A percentile compares a stretch with the other conserved stretches of the same genome.
Conservation (phyloP, 1,140 invertebrate genomes). For the Philopotamus ludificatus region DNA sequence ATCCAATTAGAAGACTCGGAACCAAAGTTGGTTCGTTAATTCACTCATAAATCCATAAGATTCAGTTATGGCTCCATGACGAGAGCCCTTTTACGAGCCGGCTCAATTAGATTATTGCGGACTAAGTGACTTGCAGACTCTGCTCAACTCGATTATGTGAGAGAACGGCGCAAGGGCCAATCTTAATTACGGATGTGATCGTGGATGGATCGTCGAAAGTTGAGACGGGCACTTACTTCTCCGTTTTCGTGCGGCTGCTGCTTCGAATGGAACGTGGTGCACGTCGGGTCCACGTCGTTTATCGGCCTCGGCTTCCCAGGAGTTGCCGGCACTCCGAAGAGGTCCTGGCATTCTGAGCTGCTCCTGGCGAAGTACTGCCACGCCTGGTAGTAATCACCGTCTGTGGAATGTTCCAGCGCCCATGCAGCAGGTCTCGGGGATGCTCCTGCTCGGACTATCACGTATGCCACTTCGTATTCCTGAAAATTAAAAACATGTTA, state of each 20-base stretch:
- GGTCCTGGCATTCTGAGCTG: slow-evolving; percentile 81
- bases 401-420: slow-evolving; percentile 79
- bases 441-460: slow-evolving; percentile 86
- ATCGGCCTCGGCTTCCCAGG: slow-evolving; percentile 71
- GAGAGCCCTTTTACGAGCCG: too few relatives aligned
- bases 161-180: too few relatives aligned
- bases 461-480: slow-evolving; percentile 89
- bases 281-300: slow-evolving; percentile 80
- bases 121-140: too few relatives aligned
- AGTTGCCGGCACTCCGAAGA: slow-evolving; percentile 71
- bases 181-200: too few relatives aligned
- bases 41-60: not conserved
- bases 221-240: slow-evolving; percentile 77
- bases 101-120: too few relatives aligned
- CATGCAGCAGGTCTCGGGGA: slow-evolving; percentile 88
- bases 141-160: too few relatives aligned
- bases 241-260: slow-evolving; percentile 81
- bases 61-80: too few relatives aligned
- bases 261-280: slow-evolving; percentile 83
- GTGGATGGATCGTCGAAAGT: too few relatives aligned
- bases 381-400: slow-evolving; percentile 66
- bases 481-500: slow-evolving; percentile 58
- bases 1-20: not conserved
- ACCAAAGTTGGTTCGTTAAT: not conserved
- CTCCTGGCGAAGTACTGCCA: slow-evolving; percentile 89